Base-by-base conservation (phyloP, 2,113 vertebrate species). In the Nothocercus julius region DNA sequence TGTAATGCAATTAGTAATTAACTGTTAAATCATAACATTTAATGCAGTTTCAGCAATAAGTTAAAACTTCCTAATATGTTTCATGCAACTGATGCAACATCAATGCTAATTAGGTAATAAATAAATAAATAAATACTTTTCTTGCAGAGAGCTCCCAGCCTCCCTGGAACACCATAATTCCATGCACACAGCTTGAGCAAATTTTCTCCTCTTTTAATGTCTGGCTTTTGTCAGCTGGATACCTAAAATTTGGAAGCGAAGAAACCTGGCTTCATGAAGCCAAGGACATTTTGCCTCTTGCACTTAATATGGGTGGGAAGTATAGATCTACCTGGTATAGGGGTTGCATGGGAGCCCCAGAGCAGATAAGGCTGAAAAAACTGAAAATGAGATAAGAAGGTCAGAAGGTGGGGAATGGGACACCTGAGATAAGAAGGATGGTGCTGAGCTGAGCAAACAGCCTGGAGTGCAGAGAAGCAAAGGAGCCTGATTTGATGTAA, bases 281-380 rank as follows among this genome's bases (percentile, higher is more conserved):
- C 44, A 24, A 78, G 32, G 27, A 85, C 17, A 36, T 76, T 87
- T 80, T 80, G 25, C n/a, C 34, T 76, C 45, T 34, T 38, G 20
- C 22, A 9, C 1, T 69, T 75, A 64, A 38, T 28, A 15, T 15
- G 42, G 15, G 7, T 36, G 32, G 36, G 59, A n/a, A 54, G 4
- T n/a, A 63, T 40, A 3, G 2, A 16, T 73, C 27, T 67, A 5
- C 25, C 19, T 89, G 84, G 34, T 84, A 62, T 12, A 47, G 11
- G 7, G 0, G 0, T 24, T 14, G 34, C 54, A 30, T 32, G 42
- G 21, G 34, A 70, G 16, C 14, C 15, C 34, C 24, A 86, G 20
- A 64, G 7, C 10, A 34, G 64, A 27, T 47, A 36, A 70, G 7
- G 22, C 32, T 86, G 49, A 8, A 38, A 68, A 88, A 88, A 76